These are phyloP conservation scores for Stenurella melanura DNA, from an alignment of 2,888 invertebrate species.

Conservation along the genomic window DNA sequence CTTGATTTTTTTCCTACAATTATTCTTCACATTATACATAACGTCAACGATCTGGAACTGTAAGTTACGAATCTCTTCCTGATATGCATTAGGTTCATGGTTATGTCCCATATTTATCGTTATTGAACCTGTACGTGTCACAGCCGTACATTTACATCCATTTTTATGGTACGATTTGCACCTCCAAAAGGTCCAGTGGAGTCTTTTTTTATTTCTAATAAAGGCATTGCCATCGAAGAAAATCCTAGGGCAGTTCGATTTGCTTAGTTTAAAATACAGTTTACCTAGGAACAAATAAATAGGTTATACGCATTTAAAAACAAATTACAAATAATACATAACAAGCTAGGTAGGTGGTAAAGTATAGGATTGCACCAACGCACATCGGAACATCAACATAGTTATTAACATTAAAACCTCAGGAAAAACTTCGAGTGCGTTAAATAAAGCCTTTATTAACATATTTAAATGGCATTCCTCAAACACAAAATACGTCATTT, in stretches of 20 bases:
- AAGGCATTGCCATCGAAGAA: constrained; percentile 51
- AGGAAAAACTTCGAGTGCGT: too few species aligned
- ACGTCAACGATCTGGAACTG: background rate
- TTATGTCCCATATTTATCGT: constrained; percentile 1
- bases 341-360: too few species aligned
- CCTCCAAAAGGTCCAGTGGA: constrained; percentile 51
- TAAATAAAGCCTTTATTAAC: too few species aligned
- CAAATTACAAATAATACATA: too few species aligned
- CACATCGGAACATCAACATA: too few species aligned
- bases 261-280: constrained; percentile 24
- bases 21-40: background rate
- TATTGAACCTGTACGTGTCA: background rate
- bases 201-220: constrained; percentile 46
- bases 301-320: too few species aligned
- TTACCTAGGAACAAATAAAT: constrained; percentile 4
- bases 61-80: background rate
- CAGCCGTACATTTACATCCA: constrained; percentile 9
- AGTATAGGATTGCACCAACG: too few species aligned
- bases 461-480: too few species aligned
- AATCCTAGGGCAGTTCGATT: constrained; percentile 54
- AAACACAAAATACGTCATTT: background rate
- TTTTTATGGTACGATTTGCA: constrained; percentile 51
- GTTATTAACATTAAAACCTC: too few species aligned
- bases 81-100: background rate
- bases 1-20: background rate